Evolutionary conservation across 2,888 invertebrate species (phyloP).

Genomic region (Steinernema scapterisci): DNA sequence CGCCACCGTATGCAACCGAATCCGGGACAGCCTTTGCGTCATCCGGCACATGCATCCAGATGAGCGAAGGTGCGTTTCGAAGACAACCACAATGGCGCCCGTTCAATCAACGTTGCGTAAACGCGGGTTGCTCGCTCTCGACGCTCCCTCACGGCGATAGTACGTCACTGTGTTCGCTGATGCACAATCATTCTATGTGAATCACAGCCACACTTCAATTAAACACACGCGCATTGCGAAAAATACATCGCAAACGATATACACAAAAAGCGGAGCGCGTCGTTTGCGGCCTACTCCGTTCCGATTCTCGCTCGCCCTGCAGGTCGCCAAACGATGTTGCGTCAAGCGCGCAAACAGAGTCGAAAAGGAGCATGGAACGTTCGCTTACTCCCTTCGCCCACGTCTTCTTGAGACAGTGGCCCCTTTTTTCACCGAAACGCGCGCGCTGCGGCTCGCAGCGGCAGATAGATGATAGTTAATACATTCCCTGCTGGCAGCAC

Average conservation of each 20-base stretch:
- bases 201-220: slow-evolving; percentile 33
- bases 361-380: slow-evolving; percentile 20
- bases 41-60: slow-evolving; percentile 9
- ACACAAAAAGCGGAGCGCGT: slow-evolving; percentile 31
- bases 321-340: slow-evolving; percentile 29
- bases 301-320: slow-evolving; percentile 31
- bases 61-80: slow-evolving; percentile 25
- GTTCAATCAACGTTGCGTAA: slow-evolving; percentile 31
- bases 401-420: no score
- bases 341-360: slow-evolving; percentile 28
- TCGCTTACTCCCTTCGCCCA: neutral
- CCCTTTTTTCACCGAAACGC: neutral
- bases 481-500: neutral
- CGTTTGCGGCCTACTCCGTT: slow-evolving; percentile 33
- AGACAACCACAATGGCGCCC: slow-evolving; percentile 31
- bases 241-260: slow-evolving; percentile 32
- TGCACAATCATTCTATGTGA: slow-evolving; percentile 32
- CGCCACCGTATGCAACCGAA: no score
- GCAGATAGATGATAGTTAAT: neutral
- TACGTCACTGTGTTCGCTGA: slow-evolving; percentile 33
- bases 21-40: slow-evolving; percentile 5
- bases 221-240: slow-evolving; percentile 32
- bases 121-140: slow-evolving; percentile 33
- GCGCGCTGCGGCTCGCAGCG: neutral
- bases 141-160: slow-evolving; percentile 31